These are phyloP conservation scores for Bilobella aurantiaca DNA, from an alignment of 1,140 invertebrate species.

Conservation along the genomic window DNA sequence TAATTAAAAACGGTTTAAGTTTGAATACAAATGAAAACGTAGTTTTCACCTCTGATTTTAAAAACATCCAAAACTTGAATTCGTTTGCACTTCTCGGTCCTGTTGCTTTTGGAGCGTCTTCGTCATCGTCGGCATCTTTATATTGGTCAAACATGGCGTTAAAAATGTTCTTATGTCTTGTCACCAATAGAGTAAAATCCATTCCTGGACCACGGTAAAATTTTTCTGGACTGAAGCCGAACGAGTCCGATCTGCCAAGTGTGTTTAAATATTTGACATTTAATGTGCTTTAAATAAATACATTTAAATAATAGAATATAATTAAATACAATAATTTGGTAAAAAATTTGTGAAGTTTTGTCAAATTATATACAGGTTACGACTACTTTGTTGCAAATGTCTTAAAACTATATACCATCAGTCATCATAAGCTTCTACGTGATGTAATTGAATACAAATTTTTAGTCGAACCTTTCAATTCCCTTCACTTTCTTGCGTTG, in stretches of 20 bases:
- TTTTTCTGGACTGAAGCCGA: neutral
- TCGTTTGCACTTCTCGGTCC: neutral
- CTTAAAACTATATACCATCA: too few relatives aligned
- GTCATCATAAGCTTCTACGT: too few relatives aligned
- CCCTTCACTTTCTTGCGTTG: conserved; percentile 1
- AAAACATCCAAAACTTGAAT: conserved; percentile 1
- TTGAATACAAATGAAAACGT: neutral
- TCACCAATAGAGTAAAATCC: neutral
- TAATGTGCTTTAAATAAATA: too few relatives aligned
- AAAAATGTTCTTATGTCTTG: conserved; percentile 1
- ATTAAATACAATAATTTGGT: too few relatives aligned
- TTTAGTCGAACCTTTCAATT: neutral
- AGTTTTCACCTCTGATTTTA: neutral
- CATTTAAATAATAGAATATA: too few relatives aligned
- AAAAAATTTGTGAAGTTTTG: too few relatives aligned
- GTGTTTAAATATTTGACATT: too few relatives aligned
- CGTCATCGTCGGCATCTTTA: neutral
- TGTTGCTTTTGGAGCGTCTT: neutral
- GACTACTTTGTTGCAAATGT: too few relatives aligned
- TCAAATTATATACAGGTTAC: too few relatives aligned
- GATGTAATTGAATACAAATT: neutral
- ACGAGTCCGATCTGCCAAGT: conserved; percentile 7
- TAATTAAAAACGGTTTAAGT: too few relatives aligned
- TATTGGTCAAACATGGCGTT: neutral
- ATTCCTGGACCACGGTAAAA: neutral